Conservation (phyloP, 2,113 vertebrate genomes). For the Mugil cephalus region DNA sequence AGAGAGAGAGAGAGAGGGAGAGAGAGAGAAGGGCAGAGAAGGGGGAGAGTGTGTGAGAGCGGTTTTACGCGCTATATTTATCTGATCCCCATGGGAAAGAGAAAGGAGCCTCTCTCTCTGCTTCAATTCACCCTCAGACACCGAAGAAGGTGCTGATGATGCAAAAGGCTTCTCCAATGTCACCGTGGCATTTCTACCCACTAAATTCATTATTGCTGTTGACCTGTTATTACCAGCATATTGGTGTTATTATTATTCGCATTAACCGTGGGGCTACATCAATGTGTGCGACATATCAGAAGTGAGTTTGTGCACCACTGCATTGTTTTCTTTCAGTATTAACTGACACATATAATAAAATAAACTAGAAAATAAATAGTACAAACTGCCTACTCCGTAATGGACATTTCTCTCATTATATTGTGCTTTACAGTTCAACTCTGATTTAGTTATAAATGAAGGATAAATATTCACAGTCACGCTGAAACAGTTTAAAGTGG, state of each 20-base stretch:
- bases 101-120: conserved; percentile 85
- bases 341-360: too few species aligned
- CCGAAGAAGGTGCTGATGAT: conserved; percentile 92
- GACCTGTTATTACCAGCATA: conserved; percentile 27
- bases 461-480: not conserved
- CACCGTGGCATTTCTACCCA: conserved; percentile 85
- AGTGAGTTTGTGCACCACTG: too few species aligned
- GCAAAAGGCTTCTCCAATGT: conserved; percentile 86
- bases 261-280: not conserved
- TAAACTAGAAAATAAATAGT: too few species aligned
- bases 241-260: conserved; percentile 7
- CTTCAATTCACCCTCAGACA: conserved; percentile 87
- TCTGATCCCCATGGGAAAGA: conserved; percentile 94
- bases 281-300: not conserved
- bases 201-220: conserved; percentile 84
- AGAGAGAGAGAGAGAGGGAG: too few species aligned
- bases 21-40: not conserved
- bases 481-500: too few species aligned
- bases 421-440: not conserved
- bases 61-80: conserved; percentile 90
- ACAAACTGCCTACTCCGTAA: too few species aligned
- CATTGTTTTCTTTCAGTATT: too few species aligned
- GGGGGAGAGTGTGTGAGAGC: conserved; percentile 51
- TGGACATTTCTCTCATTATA: not conserved
- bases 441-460: too few species aligned